These are phyloP conservation scores for Anagrus nilaparvatae DNA, from an alignment of 1,140 invertebrate species.

Conservation along the genomic window DNA sequence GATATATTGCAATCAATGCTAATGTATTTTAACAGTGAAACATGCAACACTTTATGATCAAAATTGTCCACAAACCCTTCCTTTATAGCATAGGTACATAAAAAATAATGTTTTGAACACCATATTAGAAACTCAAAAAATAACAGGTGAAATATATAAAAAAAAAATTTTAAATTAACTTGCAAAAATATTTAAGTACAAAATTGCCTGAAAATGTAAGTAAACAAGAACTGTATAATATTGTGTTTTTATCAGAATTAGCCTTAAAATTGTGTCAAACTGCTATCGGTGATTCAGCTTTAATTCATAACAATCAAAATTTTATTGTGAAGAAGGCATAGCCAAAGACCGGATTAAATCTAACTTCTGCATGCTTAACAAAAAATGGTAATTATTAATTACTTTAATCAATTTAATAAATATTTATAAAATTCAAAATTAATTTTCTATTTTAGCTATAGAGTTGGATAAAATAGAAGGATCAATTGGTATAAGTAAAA, in stretches of 20 bases:
- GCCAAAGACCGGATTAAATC: conserved; percentile 47
- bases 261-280: conserved; percentile 50
- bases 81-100: conserved; percentile 39
- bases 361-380: conserved; percentile 45
- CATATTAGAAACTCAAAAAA: conserved; percentile 34
- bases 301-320: conserved; percentile 32
- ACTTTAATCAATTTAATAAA: no score
- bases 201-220: conserved; percentile 28
- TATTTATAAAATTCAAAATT: no score
- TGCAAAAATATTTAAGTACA: no score
- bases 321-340: conserved; percentile 45
- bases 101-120: conserved; percentile 33
- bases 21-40: conserved; percentile 25
- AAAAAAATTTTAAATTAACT: no score
- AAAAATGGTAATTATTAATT: conserved; percentile 39
- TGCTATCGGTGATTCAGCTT: conserved; percentile 47
- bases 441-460: conserved; percentile 42
- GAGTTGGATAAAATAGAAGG: conserved; percentile 39
- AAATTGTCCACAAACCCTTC: conserved; percentile 39
- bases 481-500: conserved; percentile 26
- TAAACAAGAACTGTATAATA: conserved; percentile 36
- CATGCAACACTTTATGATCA: conserved; percentile 25
- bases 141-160: conserved; percentile 39
- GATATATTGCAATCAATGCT: conserved; percentile 33
- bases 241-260: conserved; percentile 50